phyloP scores from a whole-genome alignment of 1,140 invertebrate species.

The Oncopodura yosiiana region DNA sequence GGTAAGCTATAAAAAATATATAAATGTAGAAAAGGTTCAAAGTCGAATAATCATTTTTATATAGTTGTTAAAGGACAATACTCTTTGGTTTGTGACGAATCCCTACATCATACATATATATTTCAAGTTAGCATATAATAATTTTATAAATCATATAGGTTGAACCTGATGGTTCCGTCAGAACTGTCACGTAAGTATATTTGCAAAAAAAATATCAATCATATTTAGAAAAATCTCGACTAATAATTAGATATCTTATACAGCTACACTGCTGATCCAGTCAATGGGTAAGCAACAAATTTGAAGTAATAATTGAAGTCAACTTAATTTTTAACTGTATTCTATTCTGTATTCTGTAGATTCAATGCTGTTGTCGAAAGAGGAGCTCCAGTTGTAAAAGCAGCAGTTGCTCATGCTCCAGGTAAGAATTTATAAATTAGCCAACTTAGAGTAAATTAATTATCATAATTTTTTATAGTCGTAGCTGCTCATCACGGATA shows the following conservation, averaged over 20 bases:
- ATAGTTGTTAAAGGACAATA: constrained; percentile 33
- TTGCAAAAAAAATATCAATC: too few relatives aligned
- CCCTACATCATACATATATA: too few relatives aligned
- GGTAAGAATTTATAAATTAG: too few relatives aligned
- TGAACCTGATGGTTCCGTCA: constrained; percentile 52
- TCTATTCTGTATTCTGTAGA: constrained; percentile 38
- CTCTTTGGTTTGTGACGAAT: too few relatives aligned
- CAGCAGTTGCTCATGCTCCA: constrained; percentile 40
- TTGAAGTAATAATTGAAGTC: not conserved
- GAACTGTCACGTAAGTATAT: constrained; percentile 62
- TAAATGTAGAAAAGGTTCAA: constrained; percentile 31
- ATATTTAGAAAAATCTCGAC: too few relatives aligned
- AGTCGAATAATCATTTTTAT: too few relatives aligned
- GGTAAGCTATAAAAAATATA: not conserved
- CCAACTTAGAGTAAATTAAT: too few relatives aligned
- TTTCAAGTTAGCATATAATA: too few relatives aligned
- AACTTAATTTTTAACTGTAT: not conserved
- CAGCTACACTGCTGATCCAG: constrained; percentile 60
- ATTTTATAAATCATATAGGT: too few relatives aligned
- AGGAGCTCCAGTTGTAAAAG: constrained; percentile 43
- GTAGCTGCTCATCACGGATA: too few relatives aligned
- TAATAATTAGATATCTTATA: too few relatives aligned
- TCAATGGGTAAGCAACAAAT: constrained; percentile 39
- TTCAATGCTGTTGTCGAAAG: constrained; percentile 56
- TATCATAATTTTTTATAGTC: too few relatives aligned